These are phyloP conservation scores for Acanthurus tractus DNA, from an alignment of 2,797 vertebrate genomes.

Conservation along the genomic window DNA sequence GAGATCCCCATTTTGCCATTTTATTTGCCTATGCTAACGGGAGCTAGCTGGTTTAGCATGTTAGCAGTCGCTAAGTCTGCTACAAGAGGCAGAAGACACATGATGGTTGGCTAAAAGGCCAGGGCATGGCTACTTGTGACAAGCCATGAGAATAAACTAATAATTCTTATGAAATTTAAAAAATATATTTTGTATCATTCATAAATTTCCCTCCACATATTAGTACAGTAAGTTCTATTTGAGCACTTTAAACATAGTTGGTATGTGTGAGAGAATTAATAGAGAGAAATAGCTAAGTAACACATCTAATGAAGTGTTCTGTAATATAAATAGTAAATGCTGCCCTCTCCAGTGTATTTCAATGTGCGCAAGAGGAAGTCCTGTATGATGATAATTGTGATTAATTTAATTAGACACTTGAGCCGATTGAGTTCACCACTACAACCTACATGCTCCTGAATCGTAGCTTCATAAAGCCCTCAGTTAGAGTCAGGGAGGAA, in stretches of 20 bases:
- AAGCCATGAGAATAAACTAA: neutral
- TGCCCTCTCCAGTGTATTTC: constrained; percentile 13
- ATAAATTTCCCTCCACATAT: neutral
- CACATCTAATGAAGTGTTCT: constrained; percentile 28
- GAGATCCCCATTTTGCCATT: no score
- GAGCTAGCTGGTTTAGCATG: neutral
- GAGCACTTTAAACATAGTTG: neutral
- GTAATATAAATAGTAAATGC: constrained; percentile 22
- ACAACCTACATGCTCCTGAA: constrained; percentile 6
- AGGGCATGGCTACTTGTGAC: neutral
- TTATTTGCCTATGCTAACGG: neutral
- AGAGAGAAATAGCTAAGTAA: constrained; percentile 3
- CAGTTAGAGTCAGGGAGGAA: neutral
- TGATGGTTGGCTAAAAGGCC: neutral
- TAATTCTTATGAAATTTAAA: neutral
- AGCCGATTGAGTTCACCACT: constrained; percentile 20
- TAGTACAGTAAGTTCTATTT: neutral
- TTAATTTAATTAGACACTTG: constrained; percentile 37
- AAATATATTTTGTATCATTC: no score
- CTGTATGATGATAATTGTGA: constrained; percentile 40
- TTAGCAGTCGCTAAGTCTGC: neutral
- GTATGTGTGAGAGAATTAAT: neutral
- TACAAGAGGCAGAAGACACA: no score
- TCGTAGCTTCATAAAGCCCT: constrained; percentile 8
- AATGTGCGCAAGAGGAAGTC: constrained; percentile 15